phyloP scores from a whole-genome alignment of 2,797 vertebrate genomes.

The Characodon lateralis region DNA sequence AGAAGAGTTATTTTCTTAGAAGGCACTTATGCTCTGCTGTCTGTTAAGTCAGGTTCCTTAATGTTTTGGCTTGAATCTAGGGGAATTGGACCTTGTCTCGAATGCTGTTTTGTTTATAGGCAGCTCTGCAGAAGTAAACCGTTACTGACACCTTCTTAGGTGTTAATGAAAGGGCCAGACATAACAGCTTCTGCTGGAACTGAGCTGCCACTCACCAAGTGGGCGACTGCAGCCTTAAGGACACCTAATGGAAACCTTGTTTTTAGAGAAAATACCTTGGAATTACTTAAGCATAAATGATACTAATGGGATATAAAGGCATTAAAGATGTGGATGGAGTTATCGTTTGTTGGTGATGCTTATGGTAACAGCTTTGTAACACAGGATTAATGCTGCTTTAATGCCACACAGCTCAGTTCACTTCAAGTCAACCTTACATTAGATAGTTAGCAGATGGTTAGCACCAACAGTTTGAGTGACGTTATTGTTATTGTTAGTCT shows the following conservation, averaged over 20 bases:
- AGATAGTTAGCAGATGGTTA: background rate
- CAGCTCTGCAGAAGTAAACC: conserved; percentile 42
- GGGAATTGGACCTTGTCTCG: conserved; percentile 38
- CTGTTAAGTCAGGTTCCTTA: conserved; percentile 1
- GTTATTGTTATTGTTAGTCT: background rate
- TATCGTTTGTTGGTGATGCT: conserved; percentile 24
- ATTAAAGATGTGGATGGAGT: conserved; percentile 15
- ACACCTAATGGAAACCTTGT: conserved; percentile 33
- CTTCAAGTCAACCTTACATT: background rate
- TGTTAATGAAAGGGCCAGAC: conserved; percentile 77
- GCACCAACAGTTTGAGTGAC: background rate
- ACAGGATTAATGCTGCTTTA: conserved; percentile 8
- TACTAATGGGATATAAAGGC: conserved; percentile 21
- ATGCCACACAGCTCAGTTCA: conserved; percentile 10
- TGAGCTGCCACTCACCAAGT: conserved; percentile 52
- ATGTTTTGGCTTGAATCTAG: conserved; percentile 6
- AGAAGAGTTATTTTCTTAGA: conserved; percentile 6
- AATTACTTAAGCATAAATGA: conserved; percentile 23
- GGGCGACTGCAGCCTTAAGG: conserved; percentile 14
- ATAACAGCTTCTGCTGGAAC: conserved; percentile 53
- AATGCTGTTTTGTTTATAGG: conserved; percentile 69
- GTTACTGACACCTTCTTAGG: conserved; percentile 73
- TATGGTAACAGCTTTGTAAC: background rate
- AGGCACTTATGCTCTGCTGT: conserved; percentile 12
- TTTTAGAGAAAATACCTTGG: conserved; percentile 15